These are phyloP conservation scores for Dendroctonus valens DNA, from an alignment of 1,140 invertebrate genomes.

Conservation along the genomic window DNA sequence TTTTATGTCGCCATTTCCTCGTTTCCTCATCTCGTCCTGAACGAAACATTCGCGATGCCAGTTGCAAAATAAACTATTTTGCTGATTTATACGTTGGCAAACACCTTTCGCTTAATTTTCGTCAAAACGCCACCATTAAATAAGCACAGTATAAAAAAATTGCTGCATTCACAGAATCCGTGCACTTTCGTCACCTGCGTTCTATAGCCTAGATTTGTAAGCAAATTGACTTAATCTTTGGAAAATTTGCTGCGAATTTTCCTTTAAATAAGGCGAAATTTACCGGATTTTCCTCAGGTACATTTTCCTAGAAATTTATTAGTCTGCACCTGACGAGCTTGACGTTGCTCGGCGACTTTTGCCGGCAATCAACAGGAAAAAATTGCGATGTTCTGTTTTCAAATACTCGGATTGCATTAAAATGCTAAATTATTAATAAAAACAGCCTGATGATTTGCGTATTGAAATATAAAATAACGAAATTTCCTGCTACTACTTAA, in stretches of 20 bases:
- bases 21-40: too few relatives aligned
- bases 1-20: too few relatives aligned
- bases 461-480: background rate
- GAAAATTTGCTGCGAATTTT: conserved; percentile 36
- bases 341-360: too few relatives aligned
- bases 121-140: conserved; percentile 8
- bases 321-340: conserved; percentile 23
- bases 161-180: conserved; percentile 31
- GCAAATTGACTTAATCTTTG: conserved; percentile 38
- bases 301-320: conserved; percentile 28
- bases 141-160: conserved; percentile 26
- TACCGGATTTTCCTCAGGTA: conserved; percentile 21
- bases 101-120: conserved; percentile 17
- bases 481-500: background rate
- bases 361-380: too few relatives aligned
- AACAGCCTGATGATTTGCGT: too few relatives aligned
- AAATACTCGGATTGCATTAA: conserved; percentile 4
- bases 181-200: conserved; percentile 34
- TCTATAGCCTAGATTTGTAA: conserved; percentile 35
- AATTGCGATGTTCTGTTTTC: background rate
- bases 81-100: background rate
- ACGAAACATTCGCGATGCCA: background rate
- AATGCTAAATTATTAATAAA: background rate
- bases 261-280: conserved; percentile 32
- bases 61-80: background rate